Conservation (phyloP, 1,140 invertebrate genomes). For the Cardiocondyla obscurior region DNA sequence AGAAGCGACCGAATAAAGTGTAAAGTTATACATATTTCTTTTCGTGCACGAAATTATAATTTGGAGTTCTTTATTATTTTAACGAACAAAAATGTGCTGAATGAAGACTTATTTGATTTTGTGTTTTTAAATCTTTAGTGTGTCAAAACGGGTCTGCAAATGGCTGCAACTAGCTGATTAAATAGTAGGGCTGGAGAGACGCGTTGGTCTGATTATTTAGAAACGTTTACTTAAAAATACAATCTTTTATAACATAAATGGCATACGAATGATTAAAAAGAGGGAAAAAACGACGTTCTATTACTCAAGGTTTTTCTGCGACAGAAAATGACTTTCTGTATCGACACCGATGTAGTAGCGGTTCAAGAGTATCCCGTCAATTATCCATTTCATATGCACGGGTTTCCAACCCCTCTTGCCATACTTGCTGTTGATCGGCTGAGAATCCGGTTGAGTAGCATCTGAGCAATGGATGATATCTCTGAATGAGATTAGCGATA, state of each 20-base stretch:
- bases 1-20: not conserved
- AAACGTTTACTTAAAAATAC: constrained; percentile 69
- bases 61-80: not conserved
- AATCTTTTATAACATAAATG: constrained; percentile 63
- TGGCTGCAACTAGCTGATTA: not conserved
- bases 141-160: not conserved
- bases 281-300: constrained; percentile 44
- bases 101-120: not conserved
- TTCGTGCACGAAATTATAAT: not conserved
- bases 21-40: not conserved
- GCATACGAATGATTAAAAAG: constrained; percentile 59
- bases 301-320: constrained; percentile 59
- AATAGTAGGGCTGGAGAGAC: not conserved
- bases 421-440: constrained; percentile 44
- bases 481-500: constrained; percentile 60
- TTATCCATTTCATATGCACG: constrained; percentile 59
- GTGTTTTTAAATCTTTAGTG: not conserved
- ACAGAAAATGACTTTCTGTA: constrained; percentile 48
- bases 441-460: constrained; percentile 3
- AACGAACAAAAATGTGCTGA: no score
- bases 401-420: constrained; percentile 77
- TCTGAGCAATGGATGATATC: constrained; percentile 18
- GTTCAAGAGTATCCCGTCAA: constrained; percentile 46
- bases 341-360: constrained; percentile 41
- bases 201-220: constrained; percentile 53